Evolutionary conservation across 2,797 vertebrate species (phyloP).

Genomic region (Ambastaia sidthimunki): DNA sequence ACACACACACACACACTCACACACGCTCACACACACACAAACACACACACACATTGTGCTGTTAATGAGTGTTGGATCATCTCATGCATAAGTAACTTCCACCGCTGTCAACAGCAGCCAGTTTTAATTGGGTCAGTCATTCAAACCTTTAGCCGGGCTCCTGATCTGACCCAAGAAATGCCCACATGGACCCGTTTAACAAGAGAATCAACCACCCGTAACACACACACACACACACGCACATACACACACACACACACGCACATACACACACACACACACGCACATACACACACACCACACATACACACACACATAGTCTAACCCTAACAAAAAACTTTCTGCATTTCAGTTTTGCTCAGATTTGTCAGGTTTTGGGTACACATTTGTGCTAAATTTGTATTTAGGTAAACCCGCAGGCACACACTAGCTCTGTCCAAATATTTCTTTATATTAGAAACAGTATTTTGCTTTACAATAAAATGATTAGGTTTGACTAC

Average conservation of each 20-base stretch:
- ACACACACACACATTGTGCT: not conserved
- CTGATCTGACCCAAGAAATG: slow-evolving; percentile 20
- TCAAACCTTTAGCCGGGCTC: slow-evolving; percentile 35
- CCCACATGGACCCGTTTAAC: slow-evolving; percentile 43
- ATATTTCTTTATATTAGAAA: not conserved
- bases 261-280: no score
- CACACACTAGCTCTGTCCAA: no score
- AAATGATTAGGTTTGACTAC: no score
- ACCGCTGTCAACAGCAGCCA: slow-evolving; percentile 36
- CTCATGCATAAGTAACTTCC: slow-evolving; percentile 43
- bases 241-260: not conserved
- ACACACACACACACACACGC: slow-evolving; percentile 12
- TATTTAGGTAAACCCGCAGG: no score
- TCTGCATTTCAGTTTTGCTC: no score
- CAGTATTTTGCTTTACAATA: not conserved
- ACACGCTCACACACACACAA: slow-evolving; percentile 26
- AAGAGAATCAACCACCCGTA: slow-evolving; percentile 40
- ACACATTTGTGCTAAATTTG: no score
- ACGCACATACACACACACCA: no score
- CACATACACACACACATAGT: no score
- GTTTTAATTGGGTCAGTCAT: slow-evolving; percentile 57
- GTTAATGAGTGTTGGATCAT: slow-evolving; percentile 52
- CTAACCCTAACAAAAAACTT: no score
- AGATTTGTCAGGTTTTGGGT: no score
- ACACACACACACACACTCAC: no score